Percentiles rank a stretch among this genome's conserved stretches.
These are phyloP conservation scores for Nysson spinosus DNA, from an alignment of 2,888 invertebrate species.

Conservation along the genomic window DNA sequence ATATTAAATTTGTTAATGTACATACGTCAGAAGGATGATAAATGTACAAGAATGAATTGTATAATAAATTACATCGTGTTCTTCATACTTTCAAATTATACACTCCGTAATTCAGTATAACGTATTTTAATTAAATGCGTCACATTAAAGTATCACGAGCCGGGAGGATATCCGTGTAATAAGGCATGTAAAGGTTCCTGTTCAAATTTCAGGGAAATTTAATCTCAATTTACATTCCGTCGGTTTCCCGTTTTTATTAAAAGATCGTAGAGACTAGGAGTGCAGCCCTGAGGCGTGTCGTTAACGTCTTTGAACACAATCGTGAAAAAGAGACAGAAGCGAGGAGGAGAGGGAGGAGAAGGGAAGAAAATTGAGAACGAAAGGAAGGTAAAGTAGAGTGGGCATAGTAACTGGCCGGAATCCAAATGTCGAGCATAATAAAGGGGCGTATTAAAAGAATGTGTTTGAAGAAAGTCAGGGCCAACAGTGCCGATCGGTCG, in stretches of 20 bases:
- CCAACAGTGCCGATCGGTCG: not conserved
- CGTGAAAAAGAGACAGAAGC: not conserved
- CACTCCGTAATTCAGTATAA: too few species aligned
- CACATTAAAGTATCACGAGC: too few species aligned
- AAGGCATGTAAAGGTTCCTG: too few species aligned
- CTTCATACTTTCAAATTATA: too few species aligned
- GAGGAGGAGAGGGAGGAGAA: not conserved
- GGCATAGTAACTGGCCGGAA: constrained; percentile 50
- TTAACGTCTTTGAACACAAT: constrained; percentile 17
- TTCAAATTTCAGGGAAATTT: too few species aligned
- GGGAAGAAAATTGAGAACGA: constrained; percentile 1
- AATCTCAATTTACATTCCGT: constrained; percentile 14
- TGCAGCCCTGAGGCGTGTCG: constrained; percentile 1
- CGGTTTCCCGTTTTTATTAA: constrained; percentile 20
- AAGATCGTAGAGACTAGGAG: constrained; percentile 15
- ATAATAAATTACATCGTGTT: too few species aligned
- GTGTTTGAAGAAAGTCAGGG: constrained; percentile 19
- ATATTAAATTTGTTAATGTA: too few species aligned
- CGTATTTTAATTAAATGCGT: too few species aligned
- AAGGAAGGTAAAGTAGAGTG: not conserved
- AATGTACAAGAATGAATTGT: too few species aligned
- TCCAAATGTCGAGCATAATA: constrained; percentile 63
- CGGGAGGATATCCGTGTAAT: too few species aligned
- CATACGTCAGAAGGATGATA: too few species aligned
- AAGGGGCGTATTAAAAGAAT: constrained; percentile 56